phyloP scores from a whole-genome alignment of 1,140 invertebrate genomes.

The Lordiphosa mommai region DNA sequence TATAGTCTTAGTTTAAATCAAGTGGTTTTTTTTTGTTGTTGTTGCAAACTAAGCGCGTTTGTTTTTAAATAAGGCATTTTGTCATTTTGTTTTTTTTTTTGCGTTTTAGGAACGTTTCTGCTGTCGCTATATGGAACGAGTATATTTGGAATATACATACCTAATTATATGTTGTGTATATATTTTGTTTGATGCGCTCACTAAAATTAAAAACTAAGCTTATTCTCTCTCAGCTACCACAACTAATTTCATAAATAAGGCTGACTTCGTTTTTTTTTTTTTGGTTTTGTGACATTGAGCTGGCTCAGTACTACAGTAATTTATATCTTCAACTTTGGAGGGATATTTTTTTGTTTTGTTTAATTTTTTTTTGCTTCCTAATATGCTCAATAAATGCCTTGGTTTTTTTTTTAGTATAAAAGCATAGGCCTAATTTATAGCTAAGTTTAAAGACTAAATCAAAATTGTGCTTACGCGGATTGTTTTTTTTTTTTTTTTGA shows the following conservation, averaged over 20 bases:
- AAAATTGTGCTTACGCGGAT: slow-evolving; percentile 75
- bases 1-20: no score
- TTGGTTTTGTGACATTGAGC: slow-evolving; percentile 5
- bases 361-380: slow-evolving; percentile 46
- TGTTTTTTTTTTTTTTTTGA: slow-evolving; percentile 40
- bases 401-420: slow-evolving; percentile 16
- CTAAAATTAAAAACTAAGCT: slow-evolving; percentile 72
- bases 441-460: slow-evolving; percentile 65
- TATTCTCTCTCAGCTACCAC: slow-evolving; percentile 33
- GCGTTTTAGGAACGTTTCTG: slow-evolving; percentile 59
- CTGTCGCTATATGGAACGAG: slow-evolving; percentile 31
- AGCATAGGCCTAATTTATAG: slow-evolving; percentile 57
- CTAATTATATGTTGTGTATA: slow-evolving; percentile 28
- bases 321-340: slow-evolving; percentile 28
- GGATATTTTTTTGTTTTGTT: slow-evolving; percentile 25
- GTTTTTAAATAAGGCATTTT: slow-evolving; percentile 70
- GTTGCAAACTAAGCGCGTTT: slow-evolving; percentile 71
- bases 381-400: slow-evolving; percentile 67
- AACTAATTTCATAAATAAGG: slow-evolving; percentile 77
- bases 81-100: slow-evolving; percentile 28
- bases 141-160: slow-evolving; percentile 26
- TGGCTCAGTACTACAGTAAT: slow-evolving; percentile 11
- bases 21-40: slow-evolving; percentile 30
- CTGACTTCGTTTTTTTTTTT: slow-evolving; percentile 38
- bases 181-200: slow-evolving; percentile 36